These are phyloP conservation scores for Synchiropus splendidus DNA, from an alignment of 2,113 vertebrate species.

Conservation along the genomic window DNA sequence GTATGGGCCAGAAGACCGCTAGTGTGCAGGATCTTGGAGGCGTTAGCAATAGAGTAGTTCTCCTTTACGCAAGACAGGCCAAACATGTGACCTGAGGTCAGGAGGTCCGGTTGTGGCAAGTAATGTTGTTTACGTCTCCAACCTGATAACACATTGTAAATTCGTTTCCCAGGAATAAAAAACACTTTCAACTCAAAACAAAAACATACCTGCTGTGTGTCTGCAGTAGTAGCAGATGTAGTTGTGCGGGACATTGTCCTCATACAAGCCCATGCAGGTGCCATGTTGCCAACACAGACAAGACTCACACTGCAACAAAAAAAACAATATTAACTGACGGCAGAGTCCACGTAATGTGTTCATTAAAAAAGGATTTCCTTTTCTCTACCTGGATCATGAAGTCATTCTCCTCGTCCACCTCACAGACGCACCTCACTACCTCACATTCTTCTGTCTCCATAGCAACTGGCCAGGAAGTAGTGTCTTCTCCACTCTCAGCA, in stretches of 20 bases:
- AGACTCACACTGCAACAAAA: constrained; percentile 78
- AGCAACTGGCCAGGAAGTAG: constrained; percentile 68
- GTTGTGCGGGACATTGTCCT: constrained; percentile 89
- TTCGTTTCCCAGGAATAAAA: no score
- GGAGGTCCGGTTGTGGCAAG: constrained; percentile 85
- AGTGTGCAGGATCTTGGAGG: constrained; percentile 85
- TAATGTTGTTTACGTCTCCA: constrained; percentile 81
- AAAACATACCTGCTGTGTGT: constrained; percentile 79
- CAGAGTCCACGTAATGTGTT: not conserved
- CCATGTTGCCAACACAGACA: constrained; percentile 97
- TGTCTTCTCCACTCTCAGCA: constrained; percentile 86
- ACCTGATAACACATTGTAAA: constrained; percentile 50
- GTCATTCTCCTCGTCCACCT: constrained; percentile 94
- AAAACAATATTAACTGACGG: not conserved
- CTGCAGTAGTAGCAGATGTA: constrained; percentile 93
- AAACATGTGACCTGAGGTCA: constrained; percentile 87
- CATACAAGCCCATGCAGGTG: constrained; percentile 92
- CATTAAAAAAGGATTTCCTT: not conserved
- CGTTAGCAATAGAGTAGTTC: constrained; percentile 89
- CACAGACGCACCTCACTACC: constrained; percentile 89
- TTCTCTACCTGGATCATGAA: constrained; percentile 94
- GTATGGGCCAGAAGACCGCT: constrained; percentile 85
- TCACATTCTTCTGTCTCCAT: constrained; percentile 74
- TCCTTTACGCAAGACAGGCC: constrained; percentile 87
- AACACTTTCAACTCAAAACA: no score